Base-by-base conservation (phyloP, 2,888 invertebrate genomes). In the Melikaiella ostensackeni region DNA sequence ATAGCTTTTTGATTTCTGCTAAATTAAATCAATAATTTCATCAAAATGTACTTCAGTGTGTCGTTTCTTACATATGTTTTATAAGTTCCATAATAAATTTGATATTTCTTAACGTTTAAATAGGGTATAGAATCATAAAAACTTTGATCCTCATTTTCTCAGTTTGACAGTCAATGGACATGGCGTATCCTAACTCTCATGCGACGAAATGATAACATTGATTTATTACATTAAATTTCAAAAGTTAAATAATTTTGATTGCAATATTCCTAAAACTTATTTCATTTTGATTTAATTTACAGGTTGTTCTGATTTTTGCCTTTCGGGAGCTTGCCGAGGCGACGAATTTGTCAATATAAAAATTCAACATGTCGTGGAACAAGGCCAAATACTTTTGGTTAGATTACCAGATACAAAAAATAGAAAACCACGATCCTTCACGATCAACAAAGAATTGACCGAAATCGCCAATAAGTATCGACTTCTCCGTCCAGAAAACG, bases 381-480 rank as follows among this genome's bases (percentile, higher is more conserved):
- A 80, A 27, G 76, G 78, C n/a, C 66, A 76, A 62, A 75, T 80
- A 35, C 75, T 75, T 50, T 30, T 76, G 11, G 62, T 81, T n/a
- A 42, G 66, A 27, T 46, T 79, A 21, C 81, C 78, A 8, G 35
- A 62, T 7, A 78, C 78, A 38, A 77, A 78, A 74, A 79, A 38
- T 9, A 33, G 76, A 38, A 27, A 64, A 13, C 33, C 62, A n/a
- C 63, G 78, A 16, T 62, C 75, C 27, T 81, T 81, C 38, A 78
- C 77, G 8, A 79, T 80, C 16, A 73, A 55, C 13, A 61, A 33
- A 19, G 70, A 79, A 76, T 55, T 74, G 19, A 70, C 57, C 27
- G 50, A 66, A 19, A 77, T 75, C 16, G 73, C 74, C 2, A 76
- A 76, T 30, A 78, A 64, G 42, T 81, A 81, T 70, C 50, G 73